Evolutionary conservation across 2,797 vertebrate species (phyloP), one percentile per base, ranked within the genome.

Genomic region (Smutsia gigantea): DNA sequence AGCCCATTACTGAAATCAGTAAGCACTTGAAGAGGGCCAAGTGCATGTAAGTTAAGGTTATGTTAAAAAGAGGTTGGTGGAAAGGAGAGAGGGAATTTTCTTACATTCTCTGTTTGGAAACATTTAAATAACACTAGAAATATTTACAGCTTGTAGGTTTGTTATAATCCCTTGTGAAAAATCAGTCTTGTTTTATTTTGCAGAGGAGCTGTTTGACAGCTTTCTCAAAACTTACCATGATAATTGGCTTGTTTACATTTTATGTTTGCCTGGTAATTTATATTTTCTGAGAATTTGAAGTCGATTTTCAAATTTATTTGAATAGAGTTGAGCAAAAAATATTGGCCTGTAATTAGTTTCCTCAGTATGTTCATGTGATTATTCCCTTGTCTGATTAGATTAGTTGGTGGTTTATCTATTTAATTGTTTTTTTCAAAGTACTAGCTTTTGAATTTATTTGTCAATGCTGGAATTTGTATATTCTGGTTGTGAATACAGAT

Each of bases 241-340:
- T 96, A 97, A 97, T 96, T 97, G 90, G 95, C 93, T 95, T 97
- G 91, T 95, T 98, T 97, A 97, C 69, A 88, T 81, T 81, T 96
- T 87, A 75, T 89, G 18, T 69, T 94, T 5, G 95, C 29, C 88
- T 94, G n/a, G 19, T 90, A 96, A 95, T 96, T 96, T 95, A 97
- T 96, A 83, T 96, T 95, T 95, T 95, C 64, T 77, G 49, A 84
- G 83, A 95, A 93, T 90, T 27, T 95, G 66, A 96, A 96, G 93
- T 95, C 53, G 95, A 89, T 95, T 96, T 96, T 96, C 68, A 96
- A 95, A 96, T 93, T 53, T 94, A 83, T 95, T 97, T 96, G 94
- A 89, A 68, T 2, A 94, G 53, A 96, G 69, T 88, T n/a, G 42
- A 97, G 74, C 34, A 94, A 97, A 94, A 97, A 97, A 95, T 95